A percentile compares a stretch with the other conserved stretches of the same genome.
These are phyloP conservation scores for Parascotia fuliginaria DNA, from an alignment of 2,888 invertebrate species.

Conservation along the genomic window DNA sequence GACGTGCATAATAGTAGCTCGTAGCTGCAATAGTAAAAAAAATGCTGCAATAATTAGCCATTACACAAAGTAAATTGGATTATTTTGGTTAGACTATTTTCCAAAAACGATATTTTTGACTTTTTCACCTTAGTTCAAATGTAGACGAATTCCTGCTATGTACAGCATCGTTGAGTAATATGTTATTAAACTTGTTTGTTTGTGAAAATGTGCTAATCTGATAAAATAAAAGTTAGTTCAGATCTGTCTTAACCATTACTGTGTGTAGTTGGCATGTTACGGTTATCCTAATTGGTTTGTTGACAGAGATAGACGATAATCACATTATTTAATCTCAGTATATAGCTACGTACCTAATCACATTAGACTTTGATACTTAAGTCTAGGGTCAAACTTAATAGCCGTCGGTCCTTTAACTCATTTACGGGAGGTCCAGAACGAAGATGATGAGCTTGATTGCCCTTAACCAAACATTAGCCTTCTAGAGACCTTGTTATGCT, in stretches of 20 bases:
- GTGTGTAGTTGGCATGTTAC: not conserved
- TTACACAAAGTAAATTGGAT: too few species aligned
- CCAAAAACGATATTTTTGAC: too few species aligned
- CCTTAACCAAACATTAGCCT: not conserved
- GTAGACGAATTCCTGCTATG: too few species aligned
- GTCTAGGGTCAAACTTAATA: not conserved
- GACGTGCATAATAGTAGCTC: too few species aligned
- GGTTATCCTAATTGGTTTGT: not conserved
- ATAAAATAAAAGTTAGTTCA: not conserved
- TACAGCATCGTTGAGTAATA: too few species aligned
- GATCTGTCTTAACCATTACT: not conserved
- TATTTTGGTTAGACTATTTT: too few species aligned
- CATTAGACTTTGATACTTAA: not conserved
- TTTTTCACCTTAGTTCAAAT: too few species aligned
- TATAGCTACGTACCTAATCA: not conserved
- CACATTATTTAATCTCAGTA: not conserved
- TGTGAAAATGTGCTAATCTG: too few species aligned
- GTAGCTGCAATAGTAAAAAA: too few species aligned
- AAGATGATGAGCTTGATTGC: not conserved
- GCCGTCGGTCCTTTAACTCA: not conserved
- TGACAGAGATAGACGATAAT: not conserved
- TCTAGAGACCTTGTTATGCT: not conserved
- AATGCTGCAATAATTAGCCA: too few species aligned
- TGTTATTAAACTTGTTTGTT: too few species aligned
- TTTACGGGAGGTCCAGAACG: not conserved